A percentile compares a stretch with the other conserved stretches of the same genome.
Conservation (phyloP, 2,113 vertebrate species). For the Odobenus rosmarus region DNA sequence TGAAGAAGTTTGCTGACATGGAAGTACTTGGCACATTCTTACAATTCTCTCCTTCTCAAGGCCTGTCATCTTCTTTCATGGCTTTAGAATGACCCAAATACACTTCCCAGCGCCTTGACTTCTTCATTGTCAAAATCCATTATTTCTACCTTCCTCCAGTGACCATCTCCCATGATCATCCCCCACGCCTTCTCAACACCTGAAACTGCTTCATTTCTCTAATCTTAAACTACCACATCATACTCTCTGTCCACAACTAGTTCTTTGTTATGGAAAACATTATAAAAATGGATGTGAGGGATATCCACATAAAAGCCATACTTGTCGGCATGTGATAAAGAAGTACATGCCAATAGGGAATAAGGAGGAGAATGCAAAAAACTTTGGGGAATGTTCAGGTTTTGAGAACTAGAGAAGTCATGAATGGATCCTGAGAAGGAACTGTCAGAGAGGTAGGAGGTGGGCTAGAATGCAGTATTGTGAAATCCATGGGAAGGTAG, state of each 20-base stretch:
- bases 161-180: background rate
- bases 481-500: background rate
- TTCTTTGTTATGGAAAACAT: background rate
- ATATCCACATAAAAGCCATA: background rate
- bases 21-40: background rate
- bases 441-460: background rate
- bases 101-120: background rate
- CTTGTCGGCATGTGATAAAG: background rate
- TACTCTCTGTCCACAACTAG: background rate
- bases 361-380: background rate
- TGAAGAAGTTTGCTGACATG: background rate
- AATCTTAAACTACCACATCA: background rate
- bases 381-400: background rate
- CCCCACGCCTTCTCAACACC: background rate
- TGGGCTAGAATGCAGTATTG: background rate
- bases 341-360: background rate
- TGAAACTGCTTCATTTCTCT: background rate
- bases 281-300: background rate
- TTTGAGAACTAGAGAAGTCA: background rate
- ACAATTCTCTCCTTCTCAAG: background rate
- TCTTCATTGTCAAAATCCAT: background rate
- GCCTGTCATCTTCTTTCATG: background rate
- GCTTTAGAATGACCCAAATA: background rate
- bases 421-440: background rate
- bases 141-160: background rate